phyloP scores from a whole-genome alignment of 2,797 vertebrate genomes.

The Chlorospingus flavigularis region DNA sequence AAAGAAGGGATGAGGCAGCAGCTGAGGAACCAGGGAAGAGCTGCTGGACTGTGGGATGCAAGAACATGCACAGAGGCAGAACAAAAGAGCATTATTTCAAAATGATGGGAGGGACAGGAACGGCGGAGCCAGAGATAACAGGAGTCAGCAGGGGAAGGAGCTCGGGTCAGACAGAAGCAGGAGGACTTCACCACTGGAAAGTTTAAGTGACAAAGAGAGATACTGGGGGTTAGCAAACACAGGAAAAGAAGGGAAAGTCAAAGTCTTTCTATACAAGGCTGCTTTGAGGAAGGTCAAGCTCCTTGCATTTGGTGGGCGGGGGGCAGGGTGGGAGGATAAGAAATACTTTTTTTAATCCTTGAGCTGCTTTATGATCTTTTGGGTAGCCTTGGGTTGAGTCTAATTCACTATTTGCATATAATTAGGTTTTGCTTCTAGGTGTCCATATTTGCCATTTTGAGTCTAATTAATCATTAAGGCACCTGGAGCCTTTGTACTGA shows the following conservation, averaged over 20 bases:
- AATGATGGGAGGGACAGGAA: background rate
- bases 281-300: background rate
- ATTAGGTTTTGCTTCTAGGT: background rate
- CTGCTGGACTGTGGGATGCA: background rate
- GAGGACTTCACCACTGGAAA: background rate
- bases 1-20: background rate
- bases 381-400: background rate
- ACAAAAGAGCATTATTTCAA: background rate
- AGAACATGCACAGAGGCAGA: background rate
- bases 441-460: background rate
- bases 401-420: background rate
- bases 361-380: background rate
- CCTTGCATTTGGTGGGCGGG: background rate
- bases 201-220: background rate
- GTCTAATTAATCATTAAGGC: constrained; percentile 28
- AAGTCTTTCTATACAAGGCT: background rate
- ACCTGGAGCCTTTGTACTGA: background rate
- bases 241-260: background rate
- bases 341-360: background rate
- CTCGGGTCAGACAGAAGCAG: background rate
- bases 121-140: background rate
- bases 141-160: background rate
- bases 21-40: background rate
- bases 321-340: background rate
- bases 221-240: background rate